Evolutionary conservation across 2,888 invertebrate species (phyloP), one percentile per base, ranked within the genome.

Genomic region (Diloba caeruleocephala): DNA sequence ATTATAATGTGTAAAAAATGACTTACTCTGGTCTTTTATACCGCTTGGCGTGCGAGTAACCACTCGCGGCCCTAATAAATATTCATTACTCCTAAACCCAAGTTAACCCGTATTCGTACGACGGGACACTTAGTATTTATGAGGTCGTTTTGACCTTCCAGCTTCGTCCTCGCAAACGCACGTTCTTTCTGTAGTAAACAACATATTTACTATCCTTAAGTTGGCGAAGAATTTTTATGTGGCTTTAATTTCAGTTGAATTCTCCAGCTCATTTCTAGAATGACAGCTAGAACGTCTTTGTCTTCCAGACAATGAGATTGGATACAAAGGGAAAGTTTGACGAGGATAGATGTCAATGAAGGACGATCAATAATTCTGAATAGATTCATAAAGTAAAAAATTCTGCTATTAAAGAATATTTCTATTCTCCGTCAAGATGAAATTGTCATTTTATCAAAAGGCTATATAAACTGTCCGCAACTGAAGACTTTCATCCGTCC

Each of bases 51-150:
- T 38, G 21, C 36, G 55, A 65, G 51, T 52, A 42, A 60, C 50
- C 38, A 9, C 38, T 32, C 50, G 59, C 44, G 37, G 10, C 29
- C 36, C 38, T 41, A 14, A 71, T 73, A 68, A 71, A 73, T 67
- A 61, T 64, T 67, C 50, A 72, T 67, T 42, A 57, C 49, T 28
- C 54, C 44, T 42, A 50, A 53, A 51, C 49, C 31, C 43, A 38
- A 56, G 61, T 69, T 53, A 59, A 56, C 64, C 73, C 62, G 37
- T 51, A 33, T n/a, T 14, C 28, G 49, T 56, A 57, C 50, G 68
- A 52, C 54, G 19, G 23, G 45, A 37, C 49, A 56, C 45, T 70
- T 48, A 59, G 52, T 61, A 66, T 71, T 67, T 67, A 71, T 67
- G 55, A 64, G 57, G 8, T 19, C 25, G 28, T 53, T 49, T 25